Evolutionary conservation across 2,113 vertebrate genomes (phyloP), one percentile per base, ranked within the genome.

Genomic region (Chamaetylas fuelleborni): DNA sequence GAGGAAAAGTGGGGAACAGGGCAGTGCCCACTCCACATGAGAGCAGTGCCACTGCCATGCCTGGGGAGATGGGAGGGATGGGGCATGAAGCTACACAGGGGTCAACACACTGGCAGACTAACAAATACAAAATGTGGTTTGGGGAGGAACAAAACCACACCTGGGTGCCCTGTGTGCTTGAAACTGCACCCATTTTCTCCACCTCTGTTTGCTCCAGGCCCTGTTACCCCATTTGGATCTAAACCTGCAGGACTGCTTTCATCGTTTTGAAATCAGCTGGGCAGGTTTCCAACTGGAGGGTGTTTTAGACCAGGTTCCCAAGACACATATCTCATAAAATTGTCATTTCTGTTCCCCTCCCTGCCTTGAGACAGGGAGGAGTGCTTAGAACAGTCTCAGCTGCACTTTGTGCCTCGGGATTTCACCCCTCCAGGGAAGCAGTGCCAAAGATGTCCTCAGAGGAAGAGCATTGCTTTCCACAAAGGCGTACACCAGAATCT

Each of bases 101-200:
- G 10, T 57, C 57, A 83, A 23, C 10, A 24, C 8, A 53, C 0
- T 0, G 19, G 33, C 64, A 84, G 47, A 84, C 4, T 40, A 54
- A 66, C 29, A 66, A 62, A 71, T 19, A 60, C 36, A 45, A 28
- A 51, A 51, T 51, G 50, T 51, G 50, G 50, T 6, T 14, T 29
- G 24, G 20, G 8, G 25, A 86, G 31, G 40, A 86, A 40, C 20
- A 81, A 82, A 90, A 77, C 19, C 56, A 65, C 14, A 6, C 26
- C 29, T 19, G 25, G 34, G 12, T 14, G 69, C 20, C 16, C 34
- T 2, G 0, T 26, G 7, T 67, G 43, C 51, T 43, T 71, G 69
- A 54, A 86, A 58, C 58, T 2, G 1, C 69, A 69, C 48, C 58
- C 5, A 4, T 22, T 90, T 81, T 88, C 80, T 6, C 67, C 54